Evolutionary conservation across 2,888 invertebrate genomes (phyloP).

Genomic region (Epicampocera succincta): DNA sequence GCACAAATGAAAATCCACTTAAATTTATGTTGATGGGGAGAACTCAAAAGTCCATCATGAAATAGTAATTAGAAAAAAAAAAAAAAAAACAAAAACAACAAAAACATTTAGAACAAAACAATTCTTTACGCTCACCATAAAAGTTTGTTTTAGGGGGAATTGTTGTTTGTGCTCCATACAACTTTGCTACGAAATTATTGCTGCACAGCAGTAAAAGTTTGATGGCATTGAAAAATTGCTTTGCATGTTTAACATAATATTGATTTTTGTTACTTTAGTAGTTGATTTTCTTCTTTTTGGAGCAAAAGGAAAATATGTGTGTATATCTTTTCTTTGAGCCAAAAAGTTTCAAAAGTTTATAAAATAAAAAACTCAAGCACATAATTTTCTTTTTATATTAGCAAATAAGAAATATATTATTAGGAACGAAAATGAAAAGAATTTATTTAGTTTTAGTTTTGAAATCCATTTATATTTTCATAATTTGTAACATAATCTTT

Average conservation of each 20-base stretch:
- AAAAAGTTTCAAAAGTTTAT: no score
- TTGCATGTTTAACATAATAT: constrained; percentile 60
- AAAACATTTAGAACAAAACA: constrained; percentile 30
- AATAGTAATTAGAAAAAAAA: constrained; percentile 14
- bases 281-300: background rate
- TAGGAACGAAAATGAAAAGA: no score
- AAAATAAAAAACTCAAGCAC: no score
- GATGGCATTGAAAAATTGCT: constrained; percentile 68
- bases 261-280: constrained; percentile 4
- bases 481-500: constrained; percentile 47
- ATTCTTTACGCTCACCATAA: constrained; percentile 4
- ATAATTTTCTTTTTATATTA: no score
- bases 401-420: no score
- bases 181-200: constrained; percentile 45
- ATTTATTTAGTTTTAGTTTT: constrained; percentile 1
- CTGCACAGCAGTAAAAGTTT: constrained; percentile 55
- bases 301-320: background rate
- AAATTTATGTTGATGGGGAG: background rate
- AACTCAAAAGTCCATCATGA: constrained; percentile 35
- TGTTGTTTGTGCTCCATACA: background rate
- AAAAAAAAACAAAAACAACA: background rate
- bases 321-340: no score
- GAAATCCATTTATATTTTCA: constrained; percentile 11
- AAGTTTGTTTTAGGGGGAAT: constrained; percentile 21
- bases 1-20: constrained; percentile 29